Evolutionary conservation across 2,113 vertebrate species (phyloP), one percentile per base, ranked within the genome.

Genomic region (Apistogramma diplotaenia): DNA sequence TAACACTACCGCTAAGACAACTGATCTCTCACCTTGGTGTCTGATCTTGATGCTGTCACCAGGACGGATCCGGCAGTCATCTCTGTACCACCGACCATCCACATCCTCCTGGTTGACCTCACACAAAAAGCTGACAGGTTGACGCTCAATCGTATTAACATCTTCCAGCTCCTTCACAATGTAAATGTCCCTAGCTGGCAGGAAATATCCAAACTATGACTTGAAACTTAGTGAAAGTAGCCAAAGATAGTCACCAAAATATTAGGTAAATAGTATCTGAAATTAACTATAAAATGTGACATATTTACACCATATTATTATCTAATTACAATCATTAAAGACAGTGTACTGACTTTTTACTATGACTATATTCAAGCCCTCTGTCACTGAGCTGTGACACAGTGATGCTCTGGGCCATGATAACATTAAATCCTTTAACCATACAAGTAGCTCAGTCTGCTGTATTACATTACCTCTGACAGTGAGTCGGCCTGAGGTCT

Each of bases 81-180:
- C 96, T 82, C 94, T 96, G 93, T 96, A 98, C 98, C 98, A 99
- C 18, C 97, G 97, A 35, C 95, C 96, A 1, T 97, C 94, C 10
- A 98, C 95, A 27, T 99, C 97, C 0, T 96, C 96, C 0, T 96
- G 96, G 21, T 97, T 98, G 49, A 99, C 96, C 86, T 98, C 96
- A 8, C 98, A 99, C 53, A 86, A 0, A 82, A 99, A 98, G 55
- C 92, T 95, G 0, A 97, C 96, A 0, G 92, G 92, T n/a, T 97
- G 95, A 0, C 93, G 95, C 83, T 99, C 98, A 0, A 87, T 94
- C 65, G 97, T 97, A 71, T 97, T 96, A 78, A 96, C 92, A 1
- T 99, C 96, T 79, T 97, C 94, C 87, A 99, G 87, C 2, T 96
- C 95, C 74, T 94, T 96, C 29, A 95, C 77, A 3, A 99, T 96